Evolutionary conservation across 2,888 invertebrate species (phyloP).

Genomic region (Yponomeuta sedellus): DNA sequence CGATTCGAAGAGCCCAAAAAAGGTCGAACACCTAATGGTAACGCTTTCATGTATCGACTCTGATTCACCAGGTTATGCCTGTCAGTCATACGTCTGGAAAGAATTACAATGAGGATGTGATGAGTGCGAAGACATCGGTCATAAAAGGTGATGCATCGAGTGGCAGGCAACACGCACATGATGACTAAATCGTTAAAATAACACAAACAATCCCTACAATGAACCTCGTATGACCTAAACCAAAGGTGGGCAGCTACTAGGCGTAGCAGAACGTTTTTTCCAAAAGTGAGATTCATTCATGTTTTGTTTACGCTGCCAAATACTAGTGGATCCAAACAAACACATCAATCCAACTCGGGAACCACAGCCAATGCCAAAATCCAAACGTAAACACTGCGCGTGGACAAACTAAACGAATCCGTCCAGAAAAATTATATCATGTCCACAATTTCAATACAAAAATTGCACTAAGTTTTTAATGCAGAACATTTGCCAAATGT

Average conservation of each 20-base stretch:
- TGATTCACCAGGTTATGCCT: neutral
- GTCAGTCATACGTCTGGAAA: neutral
- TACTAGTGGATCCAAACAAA: conserved; percentile 46
- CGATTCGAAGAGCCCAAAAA: conserved; percentile 44
- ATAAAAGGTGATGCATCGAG: conserved; percentile 1
- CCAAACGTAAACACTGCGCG: conserved; percentile 66
- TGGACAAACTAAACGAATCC: conserved; percentile 31
- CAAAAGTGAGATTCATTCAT: conserved; percentile 31
- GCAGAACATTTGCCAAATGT: conserved; percentile 37
- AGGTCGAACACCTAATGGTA: conserved; percentile 22
- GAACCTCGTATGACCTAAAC: neutral
- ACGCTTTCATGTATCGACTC: neutral
- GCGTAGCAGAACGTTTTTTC: neutral
- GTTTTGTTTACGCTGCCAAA: conserved; percentile 47
- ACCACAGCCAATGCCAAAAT: conserved; percentile 62
- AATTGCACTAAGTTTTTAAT: conserved; percentile 37
- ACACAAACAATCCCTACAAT: neutral
- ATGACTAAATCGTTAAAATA: neutral
- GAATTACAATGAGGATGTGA: neutral
- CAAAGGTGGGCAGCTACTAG: neutral
- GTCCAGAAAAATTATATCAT: neutral
- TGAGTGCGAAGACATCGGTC: neutral
- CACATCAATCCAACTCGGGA: conserved; percentile 60
- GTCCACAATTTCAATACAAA: conserved; percentile 29
- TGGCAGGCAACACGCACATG: neutral